A percentile compares a stretch with the other conserved stretches of the same genome.
phyloP scores from a whole-genome alignment of 1,140 invertebrate species.

The Rhagoletis zephyria region DNA sequence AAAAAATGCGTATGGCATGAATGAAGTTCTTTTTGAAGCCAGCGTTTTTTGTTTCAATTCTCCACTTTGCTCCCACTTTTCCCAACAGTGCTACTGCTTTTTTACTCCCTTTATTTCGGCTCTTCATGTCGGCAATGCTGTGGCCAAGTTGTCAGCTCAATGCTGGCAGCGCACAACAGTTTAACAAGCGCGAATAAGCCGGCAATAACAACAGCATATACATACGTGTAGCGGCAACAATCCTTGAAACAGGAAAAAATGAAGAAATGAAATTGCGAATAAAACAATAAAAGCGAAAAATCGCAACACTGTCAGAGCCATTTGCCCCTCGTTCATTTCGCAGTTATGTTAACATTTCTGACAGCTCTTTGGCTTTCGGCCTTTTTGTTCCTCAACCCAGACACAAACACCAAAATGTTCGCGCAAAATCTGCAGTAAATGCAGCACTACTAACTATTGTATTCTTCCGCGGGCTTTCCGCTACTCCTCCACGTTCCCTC shows the following conservation, averaged over 20 bases:
- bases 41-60: neutral
- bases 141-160: constrained; percentile 38
- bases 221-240: neutral
- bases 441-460: no score
- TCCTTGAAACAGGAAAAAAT: neutral
- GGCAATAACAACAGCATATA: neutral
- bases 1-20: constrained; percentile 21
- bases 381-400: neutral
- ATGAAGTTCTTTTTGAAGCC: constrained; percentile 35
- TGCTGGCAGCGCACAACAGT: constrained; percentile 29
- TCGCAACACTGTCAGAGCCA: constrained; percentile 42
- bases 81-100: neutral
- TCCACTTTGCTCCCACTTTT: neutral
- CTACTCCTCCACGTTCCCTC: no score
- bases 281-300: constrained; percentile 33
- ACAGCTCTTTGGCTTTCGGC: constrained; percentile 51
- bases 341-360: constrained; percentile 52
- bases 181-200: constrained; percentile 28
- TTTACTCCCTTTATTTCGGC: neutral
- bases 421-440: no score
- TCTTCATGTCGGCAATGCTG: neutral
- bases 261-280: neutral
- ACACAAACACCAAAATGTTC: neutral
- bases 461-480: no score
- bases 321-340: constrained; percentile 51